Evolutionary conservation across 2,113 vertebrate species (phyloP).

Genomic region (Pseudorasbora parva): DNA sequence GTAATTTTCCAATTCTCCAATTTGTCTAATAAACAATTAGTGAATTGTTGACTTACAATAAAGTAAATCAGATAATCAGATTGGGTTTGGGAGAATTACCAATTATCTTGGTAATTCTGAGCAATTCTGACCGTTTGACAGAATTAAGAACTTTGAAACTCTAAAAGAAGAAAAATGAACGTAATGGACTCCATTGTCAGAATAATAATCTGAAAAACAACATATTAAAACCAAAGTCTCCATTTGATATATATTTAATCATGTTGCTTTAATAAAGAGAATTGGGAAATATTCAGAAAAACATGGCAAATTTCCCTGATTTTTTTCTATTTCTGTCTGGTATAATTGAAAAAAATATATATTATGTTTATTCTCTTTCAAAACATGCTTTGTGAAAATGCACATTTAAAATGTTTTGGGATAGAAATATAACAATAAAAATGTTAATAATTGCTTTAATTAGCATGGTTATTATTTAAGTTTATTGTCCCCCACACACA

Average conservation of each 20-base stretch:
- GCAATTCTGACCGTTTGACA: too few relatives aligned
- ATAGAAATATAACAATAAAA: background rate
- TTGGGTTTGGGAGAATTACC: background rate
- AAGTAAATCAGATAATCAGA: background rate
- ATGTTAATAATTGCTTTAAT: background rate
- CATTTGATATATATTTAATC: background rate
- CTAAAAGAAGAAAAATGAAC: too few relatives aligned
- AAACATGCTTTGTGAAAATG: background rate
- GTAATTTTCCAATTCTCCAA: background rate
- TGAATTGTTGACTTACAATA: background rate
- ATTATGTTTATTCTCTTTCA: background rate
- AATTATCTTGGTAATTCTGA: too few relatives aligned
- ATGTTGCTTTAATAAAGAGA: background rate
- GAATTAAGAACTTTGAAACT: too few relatives aligned
- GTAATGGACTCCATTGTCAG: background rate
- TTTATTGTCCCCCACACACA: background rate
- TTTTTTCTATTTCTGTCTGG: too few relatives aligned
- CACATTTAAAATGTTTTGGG: background rate
- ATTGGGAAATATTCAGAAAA: background rate
- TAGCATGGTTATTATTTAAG: background rate
- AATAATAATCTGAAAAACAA: background rate
- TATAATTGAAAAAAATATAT: too few relatives aligned
- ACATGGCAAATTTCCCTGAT: background rate
- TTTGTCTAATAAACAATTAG: background rate
- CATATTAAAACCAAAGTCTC: background rate